Conservation (phyloP, 2,888 invertebrate species). For the Leptarthrus brevirostris region DNA sequence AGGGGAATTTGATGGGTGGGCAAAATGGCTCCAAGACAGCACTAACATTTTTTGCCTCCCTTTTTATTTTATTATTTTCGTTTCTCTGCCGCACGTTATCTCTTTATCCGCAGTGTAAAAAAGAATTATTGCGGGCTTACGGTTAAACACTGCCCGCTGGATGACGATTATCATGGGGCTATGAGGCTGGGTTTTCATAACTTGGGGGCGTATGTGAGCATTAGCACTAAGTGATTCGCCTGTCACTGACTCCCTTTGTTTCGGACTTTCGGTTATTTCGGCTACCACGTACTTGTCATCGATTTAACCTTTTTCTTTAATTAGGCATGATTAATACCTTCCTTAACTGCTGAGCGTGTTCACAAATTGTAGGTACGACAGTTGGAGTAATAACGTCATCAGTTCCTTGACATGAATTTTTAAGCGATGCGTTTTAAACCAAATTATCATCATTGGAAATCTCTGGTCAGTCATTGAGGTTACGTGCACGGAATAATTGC, state of each 20-base stretch:
- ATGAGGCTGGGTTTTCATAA: constrained; percentile 13
- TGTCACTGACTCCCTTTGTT: constrained; percentile 16
- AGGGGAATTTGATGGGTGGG: constrained; percentile 41
- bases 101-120: constrained; percentile 31
- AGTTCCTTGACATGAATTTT: constrained; percentile 44
- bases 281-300: constrained; percentile 37
- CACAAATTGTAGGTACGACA: background rate
- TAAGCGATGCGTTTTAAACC: constrained; percentile 11
- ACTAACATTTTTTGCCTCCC: background rate
- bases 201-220: constrained; percentile 33
- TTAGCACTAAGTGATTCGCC: constrained; percentile 38
- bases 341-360: constrained; percentile 17
- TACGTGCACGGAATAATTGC: constrained; percentile 22
- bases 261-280: background rate
- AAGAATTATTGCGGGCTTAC: constrained; percentile 33
- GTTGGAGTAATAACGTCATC: constrained; percentile 15
- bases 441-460: constrained; percentile 39
- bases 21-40: constrained; percentile 34
- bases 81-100: constrained; percentile 20
- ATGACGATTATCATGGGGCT: constrained; percentile 3
- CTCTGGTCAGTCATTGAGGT: constrained; percentile 2
- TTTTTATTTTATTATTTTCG: constrained; percentile 31
- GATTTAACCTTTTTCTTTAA: constrained; percentile 21
- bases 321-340: constrained; percentile 42
- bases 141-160: constrained; percentile 1